Percentiles rank a stretch among this genome's conserved stretches.
Evolutionary conservation across 1,140 invertebrate species (phyloP).

Genomic region (Heliconius hermathena): DNA sequence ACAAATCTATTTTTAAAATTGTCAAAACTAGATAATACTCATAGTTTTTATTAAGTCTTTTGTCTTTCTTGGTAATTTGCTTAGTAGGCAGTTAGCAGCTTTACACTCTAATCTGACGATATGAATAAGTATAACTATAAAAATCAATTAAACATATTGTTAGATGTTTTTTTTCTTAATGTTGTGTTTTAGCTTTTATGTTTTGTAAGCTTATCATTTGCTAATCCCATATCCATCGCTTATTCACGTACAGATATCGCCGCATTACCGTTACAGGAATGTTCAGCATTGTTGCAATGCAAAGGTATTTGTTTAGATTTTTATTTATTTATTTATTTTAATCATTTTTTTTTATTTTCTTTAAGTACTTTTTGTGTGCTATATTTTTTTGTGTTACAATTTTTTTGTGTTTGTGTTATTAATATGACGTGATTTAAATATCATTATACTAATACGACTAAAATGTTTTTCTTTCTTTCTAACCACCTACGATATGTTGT

Average conservation of each 20-base stretch:
- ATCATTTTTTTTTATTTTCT: constrained; percentile 3
- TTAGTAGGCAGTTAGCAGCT: too few species aligned
- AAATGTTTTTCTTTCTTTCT: not conserved
- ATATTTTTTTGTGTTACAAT: not conserved
- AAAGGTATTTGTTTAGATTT: constrained; percentile 64
- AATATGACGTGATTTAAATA: not conserved
- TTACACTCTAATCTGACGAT: too few species aligned
- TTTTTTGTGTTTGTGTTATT: too few species aligned
- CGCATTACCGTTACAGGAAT: constrained; percentile 73
- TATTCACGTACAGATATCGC: constrained; percentile 71
- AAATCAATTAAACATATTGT: not conserved
- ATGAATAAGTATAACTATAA: not conserved
- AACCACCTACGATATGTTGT: too few species aligned
- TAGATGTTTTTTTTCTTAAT: not conserved
- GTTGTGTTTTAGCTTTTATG: not conserved
- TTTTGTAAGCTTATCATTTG: constrained; percentile 20
- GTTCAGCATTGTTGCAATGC: constrained; percentile 72
- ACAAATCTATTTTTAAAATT: too few species aligned
- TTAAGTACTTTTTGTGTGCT: not conserved
- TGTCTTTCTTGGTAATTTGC: too few species aligned
- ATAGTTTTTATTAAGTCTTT: too few species aligned
- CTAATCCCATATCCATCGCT: constrained; percentile 41
- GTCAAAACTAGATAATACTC: too few species aligned
- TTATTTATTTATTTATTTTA: constrained; percentile 36
- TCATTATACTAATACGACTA: not conserved